phyloP scores from a whole-genome alignment of 2,113 vertebrate species.

The Alces alces region DNA sequence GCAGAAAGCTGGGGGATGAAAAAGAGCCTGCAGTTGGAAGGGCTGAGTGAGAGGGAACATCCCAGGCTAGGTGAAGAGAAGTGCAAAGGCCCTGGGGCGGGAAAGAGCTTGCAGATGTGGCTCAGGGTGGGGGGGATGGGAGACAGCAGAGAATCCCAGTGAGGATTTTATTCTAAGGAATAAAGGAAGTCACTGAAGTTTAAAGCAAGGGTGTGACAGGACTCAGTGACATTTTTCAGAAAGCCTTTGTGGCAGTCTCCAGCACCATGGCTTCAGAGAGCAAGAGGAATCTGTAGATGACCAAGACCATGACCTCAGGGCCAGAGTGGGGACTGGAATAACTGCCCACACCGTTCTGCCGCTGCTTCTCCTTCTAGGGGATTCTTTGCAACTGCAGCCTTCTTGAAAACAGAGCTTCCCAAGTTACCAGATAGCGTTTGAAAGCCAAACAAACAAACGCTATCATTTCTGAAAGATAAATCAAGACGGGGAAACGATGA shows the following conservation, averaged over 20 bases:
- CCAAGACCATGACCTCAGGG: neutral
- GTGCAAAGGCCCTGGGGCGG: neutral
- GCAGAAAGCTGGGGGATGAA: neutral
- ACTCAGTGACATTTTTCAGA: neutral
- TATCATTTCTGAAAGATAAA: conserved; percentile 14
- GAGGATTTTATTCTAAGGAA: neutral
- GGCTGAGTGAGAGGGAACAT: neutral
- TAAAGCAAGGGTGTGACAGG: neutral
- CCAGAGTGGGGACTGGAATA: neutral
- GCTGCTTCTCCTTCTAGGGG: neutral
- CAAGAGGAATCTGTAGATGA: neutral
- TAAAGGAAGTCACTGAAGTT: neutral
- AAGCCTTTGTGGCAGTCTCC: neutral
- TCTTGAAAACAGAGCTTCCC: neutral
- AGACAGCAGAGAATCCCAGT: neutral
- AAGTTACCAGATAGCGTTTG: neutral
- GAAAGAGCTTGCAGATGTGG: neutral
- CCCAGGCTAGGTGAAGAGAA: neutral
- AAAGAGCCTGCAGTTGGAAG: neutral
- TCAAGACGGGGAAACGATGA: conserved; percentile 25
- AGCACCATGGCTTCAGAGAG: neutral
- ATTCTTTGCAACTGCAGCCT: neutral
- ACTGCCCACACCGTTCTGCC: too few relatives aligned
- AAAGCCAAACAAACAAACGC: neutral
- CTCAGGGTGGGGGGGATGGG: accelerated